Percentiles rank a stretch among this genome's conserved stretches.
Conservation (phyloP, 2,113 vertebrate genomes). For the Equus przewalskii region DNA sequence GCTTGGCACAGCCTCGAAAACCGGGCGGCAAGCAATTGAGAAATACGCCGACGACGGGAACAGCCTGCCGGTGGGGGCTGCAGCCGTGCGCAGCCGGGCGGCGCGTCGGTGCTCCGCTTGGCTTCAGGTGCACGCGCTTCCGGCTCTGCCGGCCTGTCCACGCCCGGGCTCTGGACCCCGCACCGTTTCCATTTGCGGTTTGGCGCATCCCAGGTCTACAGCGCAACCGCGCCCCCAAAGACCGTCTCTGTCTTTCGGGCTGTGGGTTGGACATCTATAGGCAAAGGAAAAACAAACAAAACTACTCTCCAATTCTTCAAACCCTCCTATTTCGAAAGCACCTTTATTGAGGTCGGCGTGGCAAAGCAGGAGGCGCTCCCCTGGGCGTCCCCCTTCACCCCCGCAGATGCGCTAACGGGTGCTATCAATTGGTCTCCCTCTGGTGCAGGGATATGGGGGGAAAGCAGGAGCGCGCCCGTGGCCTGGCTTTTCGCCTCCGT, state of each 20-base stretch:
- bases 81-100: fast-evolving
- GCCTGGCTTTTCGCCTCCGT: neutral
- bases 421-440: neutral
- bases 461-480: neutral
- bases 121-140: neutral
- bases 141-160: neutral
- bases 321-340: neutral
- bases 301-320: neutral
- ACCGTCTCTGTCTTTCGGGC: neutral
- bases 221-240: neutral
- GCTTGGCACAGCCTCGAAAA: neutral
- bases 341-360: neutral
- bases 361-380: neutral
- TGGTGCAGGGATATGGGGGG: neutral
- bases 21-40: neutral
- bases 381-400: neutral
- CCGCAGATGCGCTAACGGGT: neutral
- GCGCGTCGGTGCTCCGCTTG: fast-evolving
- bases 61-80: neutral
- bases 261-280: neutral
- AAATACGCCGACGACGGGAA: neutral
- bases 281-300: neutral
- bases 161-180: fast-evolving
- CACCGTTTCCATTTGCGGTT: neutral
- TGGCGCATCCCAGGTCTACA: neutral